Evolutionary conservation across 2,888 invertebrate genomes (phyloP).

Genomic region (Penaeus monodon): DNA sequence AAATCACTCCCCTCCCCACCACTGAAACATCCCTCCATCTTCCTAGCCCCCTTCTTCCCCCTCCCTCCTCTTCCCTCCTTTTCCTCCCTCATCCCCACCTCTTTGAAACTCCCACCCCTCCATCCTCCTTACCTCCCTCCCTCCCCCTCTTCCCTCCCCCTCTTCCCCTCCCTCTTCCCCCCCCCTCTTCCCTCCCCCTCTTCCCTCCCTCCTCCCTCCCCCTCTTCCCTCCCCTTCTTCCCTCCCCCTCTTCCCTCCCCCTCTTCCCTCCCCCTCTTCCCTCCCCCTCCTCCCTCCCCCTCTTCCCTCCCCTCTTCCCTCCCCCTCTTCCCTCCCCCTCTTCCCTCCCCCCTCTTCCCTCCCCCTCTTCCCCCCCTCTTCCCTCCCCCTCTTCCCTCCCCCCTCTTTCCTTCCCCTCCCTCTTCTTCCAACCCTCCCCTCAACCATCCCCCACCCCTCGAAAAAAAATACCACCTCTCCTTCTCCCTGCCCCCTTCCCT

Average conservation of each 20-base stretch:
- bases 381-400: background rate
- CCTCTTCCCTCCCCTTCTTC: background rate
- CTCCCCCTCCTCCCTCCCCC: background rate
- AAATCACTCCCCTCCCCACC: too few relatives aligned
- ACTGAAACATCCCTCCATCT: too few relatives aligned
- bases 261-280: background rate
- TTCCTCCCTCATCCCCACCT: background rate
- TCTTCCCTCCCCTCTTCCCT: too few relatives aligned
- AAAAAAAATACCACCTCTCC: too few relatives aligned
- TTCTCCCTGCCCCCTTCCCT: background rate
- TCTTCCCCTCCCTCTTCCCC: background rate
- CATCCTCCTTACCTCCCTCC: background rate
- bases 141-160: background rate
- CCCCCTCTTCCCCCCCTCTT: too few relatives aligned
- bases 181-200: background rate
- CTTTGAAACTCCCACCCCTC: background rate
- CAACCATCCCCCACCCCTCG: background rate
- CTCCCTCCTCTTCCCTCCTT: background rate
- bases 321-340: too few relatives aligned
- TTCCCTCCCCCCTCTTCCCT: too few relatives aligned
- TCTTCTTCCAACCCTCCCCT: background rate
- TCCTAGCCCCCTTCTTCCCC: too few relatives aligned
- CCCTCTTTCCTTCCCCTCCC: background rate
- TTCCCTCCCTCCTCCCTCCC: background rate
- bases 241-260: background rate